Base-by-base conservation (phyloP, 2,113 vertebrate species). In the Osmerus eperlanus region DNA sequence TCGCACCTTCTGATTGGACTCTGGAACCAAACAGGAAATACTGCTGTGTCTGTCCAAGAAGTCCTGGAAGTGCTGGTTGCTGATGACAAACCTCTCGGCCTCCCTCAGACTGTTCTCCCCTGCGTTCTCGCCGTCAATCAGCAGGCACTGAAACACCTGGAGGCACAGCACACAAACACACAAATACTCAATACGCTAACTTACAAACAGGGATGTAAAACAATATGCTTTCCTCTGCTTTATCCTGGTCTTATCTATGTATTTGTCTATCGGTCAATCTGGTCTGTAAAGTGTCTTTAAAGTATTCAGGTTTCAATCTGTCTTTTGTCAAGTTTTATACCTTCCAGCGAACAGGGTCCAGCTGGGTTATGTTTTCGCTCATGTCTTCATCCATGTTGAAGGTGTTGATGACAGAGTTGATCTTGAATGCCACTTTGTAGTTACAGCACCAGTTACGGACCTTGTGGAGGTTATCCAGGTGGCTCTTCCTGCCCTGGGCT, bases 291-390 rank as follows among this genome's bases (percentile, higher is more conserved):
- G 41, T 47, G 41, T 47, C 41, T 47, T 47, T 47, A 12, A 12
- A 47, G 7, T 12, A 47, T 7, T 47, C 41, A 9, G 41, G 7
- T 12, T 47, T 47, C 8, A 11, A 47, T 47, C 41, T 47, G 2
- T 4, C 16, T 4, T n/a, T 4, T 3, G 16, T 56, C 54, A 56
- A 47, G 41, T 4, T 4, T 18, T 65, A 71, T 83, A 98, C 96
- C 92, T 98, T 99, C 96, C 97, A 99, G 79, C 96, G 95, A 66
- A 98, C 92, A 0, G 96, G 97, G 74, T 85, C 93, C 9, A 99
- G 91, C 3, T 78, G 73, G 11, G 47, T 65, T 67, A 99, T 96
- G 52, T 91, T 74, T 0, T 94, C 89, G 0, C 76, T 85, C 96
- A 99, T 97, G 67, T 98, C 94, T 81, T 98, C 96, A 0, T 95